phyloP scores from a whole-genome alignment of 1,140 invertebrate genomes.

The Drosophila athabasca region DNA sequence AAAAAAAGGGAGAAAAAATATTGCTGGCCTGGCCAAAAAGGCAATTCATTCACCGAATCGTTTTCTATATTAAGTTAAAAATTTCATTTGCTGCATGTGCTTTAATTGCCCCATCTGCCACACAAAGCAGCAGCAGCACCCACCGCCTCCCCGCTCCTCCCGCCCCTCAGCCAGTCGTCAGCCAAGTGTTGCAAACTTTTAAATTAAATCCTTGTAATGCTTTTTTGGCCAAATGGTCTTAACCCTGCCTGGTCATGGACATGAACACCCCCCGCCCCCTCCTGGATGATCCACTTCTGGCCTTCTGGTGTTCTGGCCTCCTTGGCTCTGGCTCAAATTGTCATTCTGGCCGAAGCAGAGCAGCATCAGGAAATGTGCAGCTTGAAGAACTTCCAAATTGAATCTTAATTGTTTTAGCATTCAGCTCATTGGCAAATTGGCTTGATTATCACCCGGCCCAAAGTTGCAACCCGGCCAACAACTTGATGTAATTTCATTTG shows the following conservation, averaged over 20 bases:
- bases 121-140: not conserved
- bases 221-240: conserved; percentile 55
- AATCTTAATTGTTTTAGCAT: conserved; percentile 66
- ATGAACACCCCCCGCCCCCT: not conserved
- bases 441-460: conserved; percentile 22
- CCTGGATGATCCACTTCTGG: not conserved
- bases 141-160: too few relatives aligned
- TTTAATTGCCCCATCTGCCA: conserved; percentile 34
- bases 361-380: conserved; percentile 45
- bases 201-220: conserved; percentile 68
- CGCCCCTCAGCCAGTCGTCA: conserved; percentile 6
- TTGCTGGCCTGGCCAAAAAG: conserved; percentile 4
- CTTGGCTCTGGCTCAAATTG: conserved; percentile 38
- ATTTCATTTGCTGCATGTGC: conserved; percentile 70
- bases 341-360: conserved; percentile 18
- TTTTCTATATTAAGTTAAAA: conserved; percentile 71
- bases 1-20: not conserved
- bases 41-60: conserved; percentile 26
- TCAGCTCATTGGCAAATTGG: conserved; percentile 59
- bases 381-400: conserved; percentile 57
- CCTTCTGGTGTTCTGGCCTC: not conserved
- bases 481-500: conserved; percentile 16
- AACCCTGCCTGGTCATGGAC: conserved; percentile 4
- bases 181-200: conserved; percentile 57
- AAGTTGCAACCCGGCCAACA: conserved; percentile 7